Percentiles rank a stretch among this genome's conserved stretches.
Evolutionary conservation across 2,797 vertebrate species (phyloP).

Genomic region (Helicolenus hilgendorfi): DNA sequence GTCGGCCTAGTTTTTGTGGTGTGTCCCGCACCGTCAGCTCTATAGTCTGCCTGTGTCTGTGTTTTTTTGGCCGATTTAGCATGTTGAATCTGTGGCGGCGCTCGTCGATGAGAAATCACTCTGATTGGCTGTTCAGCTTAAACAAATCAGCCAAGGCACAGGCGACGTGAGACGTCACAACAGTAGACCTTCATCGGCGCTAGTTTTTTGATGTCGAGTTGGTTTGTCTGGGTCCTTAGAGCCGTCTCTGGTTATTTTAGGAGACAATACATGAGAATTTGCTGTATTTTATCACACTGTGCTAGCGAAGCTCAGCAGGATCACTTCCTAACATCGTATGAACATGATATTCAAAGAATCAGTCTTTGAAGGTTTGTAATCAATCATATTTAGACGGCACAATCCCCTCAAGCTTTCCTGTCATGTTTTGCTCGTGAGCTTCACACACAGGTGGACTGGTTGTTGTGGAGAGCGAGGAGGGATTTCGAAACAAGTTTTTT

Average conservation of each 20-base stretch:
- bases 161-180: too few species aligned
- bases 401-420: constrained; percentile 32
- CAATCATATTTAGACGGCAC: constrained; percentile 7
- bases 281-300: not conserved
- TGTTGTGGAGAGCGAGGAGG: not conserved
- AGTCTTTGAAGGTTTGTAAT: constrained; percentile 33
- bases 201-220: too few species aligned
- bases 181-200: too few species aligned
- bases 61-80: too few species aligned
- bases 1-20: too few species aligned
- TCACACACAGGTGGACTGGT: constrained; percentile 3
- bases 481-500: not conserved
- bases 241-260: not conserved
- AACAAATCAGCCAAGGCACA: too few species aligned
- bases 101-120: too few species aligned
- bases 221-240: not conserved
- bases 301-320: not conserved
- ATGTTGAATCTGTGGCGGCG: too few species aligned
- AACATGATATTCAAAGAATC: constrained; percentile 2
- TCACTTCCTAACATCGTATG: not conserved
- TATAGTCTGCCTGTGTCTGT: too few species aligned
- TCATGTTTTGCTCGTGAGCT: constrained; percentile 37
- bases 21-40: too few species aligned
- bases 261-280: not conserved
- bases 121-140: too few species aligned